Evolutionary conservation across 2,888 invertebrate species (phyloP).

Genomic region (Melieria picta): DNA sequence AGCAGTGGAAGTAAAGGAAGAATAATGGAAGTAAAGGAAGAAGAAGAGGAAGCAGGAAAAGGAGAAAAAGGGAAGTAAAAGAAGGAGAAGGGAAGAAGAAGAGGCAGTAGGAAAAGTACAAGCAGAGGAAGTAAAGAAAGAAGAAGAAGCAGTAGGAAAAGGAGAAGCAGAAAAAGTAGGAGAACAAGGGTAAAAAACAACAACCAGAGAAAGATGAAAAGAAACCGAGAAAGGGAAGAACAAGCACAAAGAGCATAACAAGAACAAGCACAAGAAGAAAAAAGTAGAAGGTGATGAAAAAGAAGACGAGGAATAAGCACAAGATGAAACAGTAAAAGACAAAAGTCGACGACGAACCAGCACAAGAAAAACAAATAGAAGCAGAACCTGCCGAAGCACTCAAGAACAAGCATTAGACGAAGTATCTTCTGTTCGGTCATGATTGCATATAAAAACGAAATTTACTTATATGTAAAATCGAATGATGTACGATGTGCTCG

Average conservation of each 20-base stretch:
- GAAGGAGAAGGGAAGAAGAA: not conserved
- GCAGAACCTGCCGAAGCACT: not conserved
- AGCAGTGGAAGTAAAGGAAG: not conserved
- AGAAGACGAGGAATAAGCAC: not conserved
- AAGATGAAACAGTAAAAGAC: not conserved
- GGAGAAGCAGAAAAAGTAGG: not conserved
- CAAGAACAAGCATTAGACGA: too few species aligned
- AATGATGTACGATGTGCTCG: too few species aligned
- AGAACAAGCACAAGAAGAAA: conserved; percentile 22
- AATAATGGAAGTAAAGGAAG: conserved; percentile 16
- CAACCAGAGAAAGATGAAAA: not conserved
- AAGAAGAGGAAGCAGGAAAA: not conserved
- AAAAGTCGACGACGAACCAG: not conserved
- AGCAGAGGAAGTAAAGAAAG: not conserved
- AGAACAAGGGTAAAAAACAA: not conserved
- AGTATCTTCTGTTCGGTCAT: too few species aligned
- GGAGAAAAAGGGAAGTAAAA: not conserved
- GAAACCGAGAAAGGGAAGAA: too few species aligned
- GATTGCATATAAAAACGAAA: too few species aligned
- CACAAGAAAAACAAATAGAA: not conserved
- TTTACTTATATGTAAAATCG: too few species aligned
- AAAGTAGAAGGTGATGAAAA: conserved; percentile 6
- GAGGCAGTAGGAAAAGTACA: not conserved
- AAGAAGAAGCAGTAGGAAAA: not conserved
- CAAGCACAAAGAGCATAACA: conserved; percentile 5